Conservation (phyloP, 2,888 invertebrate species). For the Amblyjoppa fuscipennis region DNA sequence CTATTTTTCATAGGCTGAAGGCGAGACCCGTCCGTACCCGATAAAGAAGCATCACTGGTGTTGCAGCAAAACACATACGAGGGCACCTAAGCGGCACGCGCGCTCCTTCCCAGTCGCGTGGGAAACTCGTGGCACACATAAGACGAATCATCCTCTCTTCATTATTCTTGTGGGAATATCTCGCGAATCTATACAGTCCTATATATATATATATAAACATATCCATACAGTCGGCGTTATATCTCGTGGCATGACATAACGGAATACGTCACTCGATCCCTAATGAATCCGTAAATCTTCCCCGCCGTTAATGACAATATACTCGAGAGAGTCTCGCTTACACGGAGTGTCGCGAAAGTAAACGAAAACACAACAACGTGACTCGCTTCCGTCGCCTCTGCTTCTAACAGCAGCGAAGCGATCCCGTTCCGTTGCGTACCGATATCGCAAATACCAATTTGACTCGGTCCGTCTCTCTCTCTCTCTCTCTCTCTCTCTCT, state of each 20-base stretch:
- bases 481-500: background rate
- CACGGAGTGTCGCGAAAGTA: background rate
- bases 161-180: conserved; percentile 33
- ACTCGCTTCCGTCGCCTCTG: too few relatives aligned
- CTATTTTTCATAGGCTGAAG: conserved; percentile 9
- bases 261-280: background rate
- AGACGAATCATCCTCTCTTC: conserved; percentile 55
- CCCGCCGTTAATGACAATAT: background rate
- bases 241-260: background rate
- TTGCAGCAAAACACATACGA: conserved; percentile 26
- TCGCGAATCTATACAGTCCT: background rate
- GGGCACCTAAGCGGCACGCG: conserved; percentile 41
- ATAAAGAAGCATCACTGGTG: conserved; percentile 2
- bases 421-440: background rate
- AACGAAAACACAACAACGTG: background rate
- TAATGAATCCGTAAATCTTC: background rate
- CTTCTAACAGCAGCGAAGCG: background rate
- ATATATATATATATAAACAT: background rate
- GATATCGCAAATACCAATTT: background rate
- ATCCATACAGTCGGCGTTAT: background rate
- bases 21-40: background rate
- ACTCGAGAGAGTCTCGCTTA: background rate
- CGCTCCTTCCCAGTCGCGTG: conserved; percentile 66
- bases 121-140: conserved; percentile 71
- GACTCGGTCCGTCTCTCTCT: background rate